Percentiles rank a stretch among this genome's conserved stretches.
These are phyloP conservation scores for Dolichomitus sp. DNA, from an alignment of 2,888 invertebrate genomes.

Conservation along the genomic window DNA sequence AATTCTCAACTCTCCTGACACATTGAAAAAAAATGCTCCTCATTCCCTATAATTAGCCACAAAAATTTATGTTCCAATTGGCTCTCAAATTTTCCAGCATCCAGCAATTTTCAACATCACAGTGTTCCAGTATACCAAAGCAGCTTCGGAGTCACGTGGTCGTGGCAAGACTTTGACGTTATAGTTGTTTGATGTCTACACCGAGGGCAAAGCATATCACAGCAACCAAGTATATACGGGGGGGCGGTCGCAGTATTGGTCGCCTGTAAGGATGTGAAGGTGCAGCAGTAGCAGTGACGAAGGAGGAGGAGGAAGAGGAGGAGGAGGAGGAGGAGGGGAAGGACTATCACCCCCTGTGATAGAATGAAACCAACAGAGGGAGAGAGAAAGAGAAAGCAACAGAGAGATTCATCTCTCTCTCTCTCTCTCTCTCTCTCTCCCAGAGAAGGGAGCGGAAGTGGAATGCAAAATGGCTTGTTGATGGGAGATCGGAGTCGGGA, in stretches of 20 bases:
- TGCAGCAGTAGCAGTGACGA: constrained; percentile 24
- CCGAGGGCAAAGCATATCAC: constrained; percentile 48
- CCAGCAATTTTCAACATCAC: not conserved
- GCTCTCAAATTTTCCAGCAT: not conserved
- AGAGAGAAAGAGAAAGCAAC: not conserved
- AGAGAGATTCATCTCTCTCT: too few relatives aligned
- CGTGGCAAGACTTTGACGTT: constrained; percentile 40
- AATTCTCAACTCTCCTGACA: too few relatives aligned
- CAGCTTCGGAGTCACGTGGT: constrained; percentile 27
- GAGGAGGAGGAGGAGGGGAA: constrained; percentile 34
- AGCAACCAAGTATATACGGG: constrained; percentile 39
- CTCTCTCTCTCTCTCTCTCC: too few relatives aligned
- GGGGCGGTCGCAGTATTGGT: constrained; percentile 49
- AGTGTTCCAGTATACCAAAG: not conserved
- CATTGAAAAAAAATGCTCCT: too few relatives aligned
- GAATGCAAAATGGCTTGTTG: constrained; percentile 77
- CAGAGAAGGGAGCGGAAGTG: constrained; percentile 56
- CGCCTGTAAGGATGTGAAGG: constrained; percentile 51
- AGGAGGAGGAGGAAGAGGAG: not conserved
- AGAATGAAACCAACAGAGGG: constrained; percentile 40
- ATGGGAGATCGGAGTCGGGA: constrained; percentile 74
- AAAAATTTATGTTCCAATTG: not conserved
- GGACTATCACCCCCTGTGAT: constrained; percentile 7
- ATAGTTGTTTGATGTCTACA: constrained; percentile 31
- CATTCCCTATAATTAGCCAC: too few relatives aligned